Conservation (phyloP, 2,888 invertebrate genomes). For the Eulithis prunata region DNA sequence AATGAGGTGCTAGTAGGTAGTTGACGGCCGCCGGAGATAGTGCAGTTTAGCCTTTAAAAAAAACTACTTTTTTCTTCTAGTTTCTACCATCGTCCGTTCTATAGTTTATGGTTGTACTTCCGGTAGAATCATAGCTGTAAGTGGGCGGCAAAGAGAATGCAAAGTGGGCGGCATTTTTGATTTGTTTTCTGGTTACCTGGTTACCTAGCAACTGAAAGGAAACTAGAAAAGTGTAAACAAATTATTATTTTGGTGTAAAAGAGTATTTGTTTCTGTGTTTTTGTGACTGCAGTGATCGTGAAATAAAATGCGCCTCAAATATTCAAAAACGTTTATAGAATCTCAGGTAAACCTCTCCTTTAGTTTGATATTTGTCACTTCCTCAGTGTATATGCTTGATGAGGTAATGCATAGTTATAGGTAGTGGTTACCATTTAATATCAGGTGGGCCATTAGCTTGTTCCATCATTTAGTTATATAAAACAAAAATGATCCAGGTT, state of each 20-base stretch:
- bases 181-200: slow-evolving; percentile 15
- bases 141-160: too few species aligned
- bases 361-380: too few species aligned
- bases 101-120: slow-evolving; percentile 13
- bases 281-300: background rate
- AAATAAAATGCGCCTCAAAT: slow-evolving; percentile 90
- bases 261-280: too few species aligned
- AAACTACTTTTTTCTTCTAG: background rate
- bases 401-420: too few species aligned
- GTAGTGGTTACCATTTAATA: slow-evolving; percentile 8
- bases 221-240: slow-evolving; percentile 17
- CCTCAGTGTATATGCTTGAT: too few species aligned
- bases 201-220: slow-evolving; percentile 49
- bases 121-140: background rate
- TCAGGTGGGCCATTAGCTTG: too few species aligned
- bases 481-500: too few species aligned
- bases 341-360: slow-evolving; percentile 85
- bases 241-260: background rate
- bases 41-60: slow-evolving; percentile 8
- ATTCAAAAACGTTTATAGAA: slow-evolving; percentile 89
- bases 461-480: too few species aligned
- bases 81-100: slow-evolving; percentile 7
- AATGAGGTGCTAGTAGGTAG: too few species aligned
- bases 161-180: slow-evolving; percentile 25
- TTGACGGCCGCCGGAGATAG: too few species aligned